phyloP scores from a whole-genome alignment of 2,888 invertebrate genomes.

The Macrosoma leucophasiata region DNA sequence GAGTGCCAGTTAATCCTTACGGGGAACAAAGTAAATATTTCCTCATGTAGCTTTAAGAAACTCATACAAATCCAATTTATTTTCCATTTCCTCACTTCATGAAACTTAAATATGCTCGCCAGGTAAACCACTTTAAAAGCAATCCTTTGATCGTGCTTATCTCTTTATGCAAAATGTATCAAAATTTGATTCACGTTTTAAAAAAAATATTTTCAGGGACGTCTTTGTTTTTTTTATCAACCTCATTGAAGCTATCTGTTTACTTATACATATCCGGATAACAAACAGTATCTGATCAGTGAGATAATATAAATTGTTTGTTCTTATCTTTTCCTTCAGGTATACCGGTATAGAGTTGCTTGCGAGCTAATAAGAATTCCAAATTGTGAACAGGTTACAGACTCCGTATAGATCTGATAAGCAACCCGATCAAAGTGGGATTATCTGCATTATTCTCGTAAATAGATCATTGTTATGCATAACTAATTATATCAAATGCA shows the following conservation, averaged over 20 bases:
- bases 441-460: no score
- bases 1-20: slow-evolving; percentile 40
- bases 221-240: slow-evolving; percentile 11
- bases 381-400: slow-evolving; percentile 53
- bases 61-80: slow-evolving; percentile 73
- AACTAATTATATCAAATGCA: background rate
- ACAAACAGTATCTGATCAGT: slow-evolving; percentile 28
- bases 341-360: slow-evolving; percentile 27
- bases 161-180: slow-evolving; percentile 67
- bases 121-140: slow-evolving; percentile 72
- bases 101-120: slow-evolving; percentile 73
- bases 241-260: no score
- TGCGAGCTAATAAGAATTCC: slow-evolving; percentile 44
- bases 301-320: slow-evolving; percentile 43
- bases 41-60: slow-evolving; percentile 61
- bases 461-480: no score
- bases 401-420: no score
- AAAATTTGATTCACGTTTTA: slow-evolving; percentile 47
- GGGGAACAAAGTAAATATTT: slow-evolving; percentile 62
- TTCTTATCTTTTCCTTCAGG: slow-evolving; percentile 41
- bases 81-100: slow-evolving; percentile 74
- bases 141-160: slow-evolving; percentile 71
- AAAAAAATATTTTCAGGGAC: slow-evolving; percentile 1
- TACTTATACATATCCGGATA: slow-evolving; percentile 17
- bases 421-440: no score